Percentiles rank a stretch among this genome's conserved stretches.
phyloP scores from a whole-genome alignment of 2,113 vertebrate species.

The Prionailurus viverrinus region DNA sequence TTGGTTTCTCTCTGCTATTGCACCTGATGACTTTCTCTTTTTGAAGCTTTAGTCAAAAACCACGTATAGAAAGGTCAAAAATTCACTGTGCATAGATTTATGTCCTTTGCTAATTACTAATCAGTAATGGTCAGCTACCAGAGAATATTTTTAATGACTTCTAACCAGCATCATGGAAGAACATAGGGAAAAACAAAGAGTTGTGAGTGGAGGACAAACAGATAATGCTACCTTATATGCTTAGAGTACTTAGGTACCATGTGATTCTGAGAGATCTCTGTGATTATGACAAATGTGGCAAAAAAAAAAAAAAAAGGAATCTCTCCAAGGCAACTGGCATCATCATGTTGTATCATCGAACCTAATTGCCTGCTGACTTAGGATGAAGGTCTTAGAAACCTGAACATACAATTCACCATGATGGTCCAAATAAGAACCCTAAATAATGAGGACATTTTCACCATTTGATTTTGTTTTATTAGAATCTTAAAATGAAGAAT shows the following conservation, averaged over 20 bases:
- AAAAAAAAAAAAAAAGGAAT: background rate
- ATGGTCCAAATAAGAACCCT: background rate
- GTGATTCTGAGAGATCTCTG: background rate
- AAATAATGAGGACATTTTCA: background rate
- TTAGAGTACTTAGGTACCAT: background rate
- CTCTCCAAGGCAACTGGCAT: background rate
- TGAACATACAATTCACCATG: background rate
- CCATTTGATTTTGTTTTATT: constrained; percentile 1
- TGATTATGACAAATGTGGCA: background rate
- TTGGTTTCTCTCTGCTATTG: constrained; percentile 34
- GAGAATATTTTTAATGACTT: constrained; percentile 42
- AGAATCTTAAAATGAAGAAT: constrained; percentile 32
- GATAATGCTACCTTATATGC: background rate
- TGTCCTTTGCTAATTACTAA: background rate
- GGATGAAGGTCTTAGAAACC: background rate
- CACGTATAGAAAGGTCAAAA: background rate
- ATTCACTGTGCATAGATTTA: background rate
- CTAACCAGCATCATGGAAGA: background rate
- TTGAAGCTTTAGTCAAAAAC: constrained; percentile 28
- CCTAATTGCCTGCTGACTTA: background rate
- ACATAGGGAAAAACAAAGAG: background rate
- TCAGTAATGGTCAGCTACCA: background rate
- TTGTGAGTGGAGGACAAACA: background rate
- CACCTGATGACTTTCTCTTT: background rate
- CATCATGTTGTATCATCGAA: background rate